Base-by-base conservation (phyloP, 2,113 vertebrate genomes). In the Camelus dromedarius region DNA sequence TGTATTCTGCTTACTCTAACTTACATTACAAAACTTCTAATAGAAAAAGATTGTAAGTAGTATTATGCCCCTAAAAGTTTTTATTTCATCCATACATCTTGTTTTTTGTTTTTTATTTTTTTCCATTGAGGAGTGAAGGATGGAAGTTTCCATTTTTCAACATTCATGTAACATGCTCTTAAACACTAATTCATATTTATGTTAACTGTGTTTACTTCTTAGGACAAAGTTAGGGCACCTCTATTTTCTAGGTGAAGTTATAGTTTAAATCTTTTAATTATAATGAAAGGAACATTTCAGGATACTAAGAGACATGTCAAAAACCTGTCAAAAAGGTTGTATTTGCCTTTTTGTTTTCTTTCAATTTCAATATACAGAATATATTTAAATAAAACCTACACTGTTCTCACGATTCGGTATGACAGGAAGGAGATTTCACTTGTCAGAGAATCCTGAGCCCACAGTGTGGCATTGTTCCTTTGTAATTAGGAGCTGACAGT, bases 381-480 rank as follows among this genome's bases (percentile, higher is more conserved):
- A 80, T 50, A 83, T 87, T 94, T 93, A 84, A 88, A 76, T 93
- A 81, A 96, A 73, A 82, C 85, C 38, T 72, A n/a, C 32, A 80
- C 32, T 69, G 8, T 46, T 84, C 69, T 88, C 20, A 70, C 56
- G 3, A 22, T 30, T 62, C 18, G 69, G 13, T 56, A 10, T 80
- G 60, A 83, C 26, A 66, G 19, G 56, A 72, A 72, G 22, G 64
- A 28, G 58, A 94, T 88, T 94, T 96, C 28, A 88, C 69, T 93
- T 87, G 58, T 90, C 11, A 7, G 30, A 94, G 35, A 89, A 83
- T 62, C 2, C 18, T 82, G 35, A 82, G 4, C 20, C 56, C 4
- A 32, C 6, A 85, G 8, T 28, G 73, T 92, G 67, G 52, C 16
- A 60, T 38, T 70, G 11, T 42, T 94, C 66, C 30, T 90, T 84